phyloP scores from a whole-genome alignment of 2,888 invertebrate genomes.

The Halocaridina rubra region DNA sequence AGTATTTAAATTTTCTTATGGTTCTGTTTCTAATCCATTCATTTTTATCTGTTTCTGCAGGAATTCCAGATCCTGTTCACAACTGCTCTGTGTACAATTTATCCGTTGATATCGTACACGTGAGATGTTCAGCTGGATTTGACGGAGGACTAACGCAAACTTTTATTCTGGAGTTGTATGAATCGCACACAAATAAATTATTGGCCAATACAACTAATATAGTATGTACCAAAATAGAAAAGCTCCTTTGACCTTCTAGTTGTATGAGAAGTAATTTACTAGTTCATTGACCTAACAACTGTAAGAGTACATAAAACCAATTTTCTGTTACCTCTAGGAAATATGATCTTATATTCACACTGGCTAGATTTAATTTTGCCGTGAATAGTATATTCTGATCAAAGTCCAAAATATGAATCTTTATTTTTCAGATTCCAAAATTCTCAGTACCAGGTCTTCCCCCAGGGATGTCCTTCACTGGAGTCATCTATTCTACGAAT shows the following conservation, averaged over 20 bases:
- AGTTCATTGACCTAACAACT: too few relatives aligned
- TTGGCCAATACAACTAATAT: constrained; percentile 46
- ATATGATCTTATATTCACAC: too few relatives aligned
- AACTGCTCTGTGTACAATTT: constrained; percentile 59
- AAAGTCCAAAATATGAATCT: too few relatives aligned
- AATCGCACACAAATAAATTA: constrained; percentile 44
- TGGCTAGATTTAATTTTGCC: too few relatives aligned
- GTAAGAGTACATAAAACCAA: too few relatives aligned
- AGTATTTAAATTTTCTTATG: too few relatives aligned
- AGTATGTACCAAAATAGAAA: constrained; percentile 47
- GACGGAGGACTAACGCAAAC: constrained; percentile 55
- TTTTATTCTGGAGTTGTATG: constrained; percentile 55
- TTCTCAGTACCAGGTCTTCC: constrained; percentile 40
- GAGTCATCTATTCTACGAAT: constrained; percentile 50
- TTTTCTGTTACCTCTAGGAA: too few relatives aligned
- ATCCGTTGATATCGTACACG: constrained; percentile 42
- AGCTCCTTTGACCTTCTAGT: too few relatives aligned
- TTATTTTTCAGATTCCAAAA: constrained; percentile 40
- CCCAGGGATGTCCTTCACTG: constrained; percentile 30
- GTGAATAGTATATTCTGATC: too few relatives aligned
- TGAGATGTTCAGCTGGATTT: constrained; percentile 53
- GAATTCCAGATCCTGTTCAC: constrained; percentile 54
- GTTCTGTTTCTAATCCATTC: background rate
- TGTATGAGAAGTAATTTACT: too few relatives aligned
- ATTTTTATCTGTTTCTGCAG: background rate